Base-by-base conservation (phyloP, 2,888 invertebrate genomes). In the Omphaloscelis lunosa region DNA sequence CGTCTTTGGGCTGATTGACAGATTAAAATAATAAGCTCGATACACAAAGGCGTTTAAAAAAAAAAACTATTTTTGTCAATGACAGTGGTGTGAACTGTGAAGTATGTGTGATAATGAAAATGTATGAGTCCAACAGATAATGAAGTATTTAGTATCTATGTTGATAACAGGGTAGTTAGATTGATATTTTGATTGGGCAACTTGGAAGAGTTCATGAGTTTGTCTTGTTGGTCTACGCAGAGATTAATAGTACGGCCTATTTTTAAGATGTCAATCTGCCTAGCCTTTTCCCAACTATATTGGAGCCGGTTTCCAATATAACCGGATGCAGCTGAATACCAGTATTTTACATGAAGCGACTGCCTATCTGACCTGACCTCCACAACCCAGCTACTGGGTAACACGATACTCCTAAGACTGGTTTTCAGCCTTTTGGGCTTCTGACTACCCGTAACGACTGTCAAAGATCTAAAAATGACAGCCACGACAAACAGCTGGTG, bases 21-120 rank as follows among this genome's bases (percentile, higher is more conserved):
- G 53, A 8, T 41, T 20, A 61, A 29, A 59, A 58, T 56, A 77
- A 48, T 59, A 23, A 20, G 29, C 56, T 58, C 27, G 45, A 56
- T 68, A 63, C 29, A 81, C 53, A 77, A 77, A 68, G 48, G 29
- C 7, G 29, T 67, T 70, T 34, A 23, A 53, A 34, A 39, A 34
- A 39, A 27, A 45, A 61, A 17, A 45, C 23, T 45, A 56, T 61
- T 58, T 56, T 73, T 29, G n/a, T 53, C 78, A 70, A 82, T 82
- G 61, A 67, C 56, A 70, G 62, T 63, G 62, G 56, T 71, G 53
- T 72, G 71, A 68, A 34, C 34, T 34, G 34, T 2, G 34, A 34
- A 34, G 29, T 0, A 66, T 62, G 53, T 58, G 27, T 62, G 66
- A 82, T 82, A 74, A 71, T 51, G 48, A 58, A n/a, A 41, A 53